A percentile compares a stretch with the other conserved stretches of the same genome.
Evolutionary conservation across 2,113 vertebrate species (phyloP).

Genomic region (Oreocharis arfaki): DNA sequence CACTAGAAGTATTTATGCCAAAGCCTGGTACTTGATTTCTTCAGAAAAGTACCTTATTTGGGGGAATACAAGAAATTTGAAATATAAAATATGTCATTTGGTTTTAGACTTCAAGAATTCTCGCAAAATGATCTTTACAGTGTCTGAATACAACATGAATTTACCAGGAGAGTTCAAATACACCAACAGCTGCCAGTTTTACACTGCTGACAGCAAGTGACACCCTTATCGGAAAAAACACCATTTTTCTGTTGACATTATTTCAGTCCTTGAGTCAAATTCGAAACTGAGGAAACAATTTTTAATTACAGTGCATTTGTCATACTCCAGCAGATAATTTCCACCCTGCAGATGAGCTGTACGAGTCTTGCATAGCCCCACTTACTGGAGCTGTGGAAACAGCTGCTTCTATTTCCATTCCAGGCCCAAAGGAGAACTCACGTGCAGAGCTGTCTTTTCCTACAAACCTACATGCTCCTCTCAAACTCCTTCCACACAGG

Average conservation of each 20-base stretch:
- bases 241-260: not conserved
- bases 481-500: not conserved
- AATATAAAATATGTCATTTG: not conserved
- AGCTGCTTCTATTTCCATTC: not conserved
- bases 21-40: not conserved
- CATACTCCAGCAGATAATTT: not conserved
- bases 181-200: not conserved
- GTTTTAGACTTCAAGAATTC: not conserved
- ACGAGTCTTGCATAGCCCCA: not conserved
- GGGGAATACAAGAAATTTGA: not conserved
- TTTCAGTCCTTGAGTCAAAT: not conserved
- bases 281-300: not conserved
- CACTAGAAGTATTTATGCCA: not conserved
- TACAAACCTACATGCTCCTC: not conserved
- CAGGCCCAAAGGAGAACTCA: not conserved
- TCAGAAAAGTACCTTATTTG: not conserved
- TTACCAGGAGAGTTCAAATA: not conserved
- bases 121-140: not conserved
- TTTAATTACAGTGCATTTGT: not conserved
- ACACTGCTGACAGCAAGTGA: not conserved
- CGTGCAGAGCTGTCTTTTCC: accelerated
- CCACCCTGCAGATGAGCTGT: not conserved
- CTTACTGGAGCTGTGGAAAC: not conserved
- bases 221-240: not conserved
- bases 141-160: not conserved